These are phyloP conservation scores for Melinaea marsaeus DNA, from an alignment of 2,888 invertebrate genomes.

Conservation along the genomic window DNA sequence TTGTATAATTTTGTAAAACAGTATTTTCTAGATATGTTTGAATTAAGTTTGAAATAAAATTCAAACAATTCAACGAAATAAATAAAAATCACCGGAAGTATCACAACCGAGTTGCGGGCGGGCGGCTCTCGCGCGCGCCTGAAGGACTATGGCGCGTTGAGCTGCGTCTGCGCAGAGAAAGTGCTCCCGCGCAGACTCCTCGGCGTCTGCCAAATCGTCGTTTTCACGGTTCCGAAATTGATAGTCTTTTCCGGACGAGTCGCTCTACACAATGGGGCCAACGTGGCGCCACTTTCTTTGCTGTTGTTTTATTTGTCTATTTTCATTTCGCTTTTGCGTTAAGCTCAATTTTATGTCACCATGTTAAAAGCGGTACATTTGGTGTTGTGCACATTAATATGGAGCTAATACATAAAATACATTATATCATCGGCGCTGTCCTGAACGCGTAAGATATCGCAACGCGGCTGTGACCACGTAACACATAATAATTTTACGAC, in stretches of 20 bases:
- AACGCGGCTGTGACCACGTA: constrained; percentile 30
- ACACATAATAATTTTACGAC: constrained; percentile 31
- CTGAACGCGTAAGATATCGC: constrained; percentile 1
- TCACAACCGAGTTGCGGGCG: constrained; percentile 44
- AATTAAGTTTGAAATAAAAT: not conserved
- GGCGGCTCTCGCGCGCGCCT: constrained; percentile 57
- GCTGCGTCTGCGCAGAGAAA: constrained; percentile 67
- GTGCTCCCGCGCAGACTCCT: constrained; percentile 72
- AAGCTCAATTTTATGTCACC: not conserved
- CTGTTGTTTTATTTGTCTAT: constrained; percentile 23
- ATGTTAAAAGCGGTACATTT: no score
- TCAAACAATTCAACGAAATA: not conserved
- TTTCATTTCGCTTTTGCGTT: constrained; percentile 17
- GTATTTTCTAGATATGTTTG: not conserved
- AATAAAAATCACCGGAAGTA: constrained; percentile 12
- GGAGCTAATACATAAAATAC: constrained; percentile 11
- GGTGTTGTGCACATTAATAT: no score
- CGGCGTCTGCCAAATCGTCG: constrained; percentile 72
- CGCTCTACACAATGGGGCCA: constrained; percentile 48
- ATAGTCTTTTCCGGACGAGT: constrained; percentile 66
- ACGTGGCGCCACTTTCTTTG: constrained; percentile 33
- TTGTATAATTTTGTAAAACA: not conserved
- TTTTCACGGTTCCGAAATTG: constrained; percentile 70
- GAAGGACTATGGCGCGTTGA: constrained; percentile 49
- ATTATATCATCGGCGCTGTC: constrained; percentile 12